phyloP scores from a whole-genome alignment of 1,140 invertebrate species.

The Eriocheir sinensis region DNA sequence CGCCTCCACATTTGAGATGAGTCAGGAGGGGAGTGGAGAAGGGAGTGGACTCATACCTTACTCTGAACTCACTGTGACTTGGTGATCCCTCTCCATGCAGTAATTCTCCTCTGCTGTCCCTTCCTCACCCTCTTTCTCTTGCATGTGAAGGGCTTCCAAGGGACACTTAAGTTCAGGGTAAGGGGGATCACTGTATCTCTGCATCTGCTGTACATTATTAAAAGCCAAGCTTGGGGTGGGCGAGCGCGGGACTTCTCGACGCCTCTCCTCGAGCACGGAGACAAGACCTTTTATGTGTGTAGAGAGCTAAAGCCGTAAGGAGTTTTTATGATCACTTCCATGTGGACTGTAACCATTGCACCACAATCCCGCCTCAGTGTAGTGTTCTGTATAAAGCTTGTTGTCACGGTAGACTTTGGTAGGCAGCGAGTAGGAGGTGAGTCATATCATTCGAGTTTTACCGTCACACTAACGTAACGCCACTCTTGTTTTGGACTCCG shows the following conservation, averaged over 20 bases:
- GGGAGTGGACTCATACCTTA: too few species aligned
- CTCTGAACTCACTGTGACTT: too few species aligned
- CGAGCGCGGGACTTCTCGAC: neutral
- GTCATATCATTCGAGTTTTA: slow-evolving; percentile 2
- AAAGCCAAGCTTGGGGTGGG: neutral
- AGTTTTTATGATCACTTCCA: neutral
- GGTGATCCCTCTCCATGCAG: too few species aligned
- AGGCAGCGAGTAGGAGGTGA: slow-evolving; percentile 26
- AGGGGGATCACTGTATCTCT: too few species aligned
- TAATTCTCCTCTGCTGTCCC: too few species aligned
- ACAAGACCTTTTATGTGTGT: neutral
- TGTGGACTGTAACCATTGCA: neutral
- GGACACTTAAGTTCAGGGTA: too few species aligned
- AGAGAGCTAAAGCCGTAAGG: neutral
- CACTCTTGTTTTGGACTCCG: neutral
- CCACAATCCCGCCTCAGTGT: neutral
- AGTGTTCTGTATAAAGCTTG: slow-evolving; percentile 25
- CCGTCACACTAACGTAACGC: neutral
- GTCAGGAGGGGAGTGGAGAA: too few species aligned
- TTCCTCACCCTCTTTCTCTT: too few species aligned
- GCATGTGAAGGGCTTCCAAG: too few species aligned
- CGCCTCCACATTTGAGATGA: too few species aligned
- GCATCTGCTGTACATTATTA: too few species aligned
- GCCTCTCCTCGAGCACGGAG: neutral
- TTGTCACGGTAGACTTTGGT: slow-evolving; percentile 14